Evolutionary conservation across 2,888 invertebrate genomes (phyloP).

Genomic region (Leptopilina drosophilae): DNA sequence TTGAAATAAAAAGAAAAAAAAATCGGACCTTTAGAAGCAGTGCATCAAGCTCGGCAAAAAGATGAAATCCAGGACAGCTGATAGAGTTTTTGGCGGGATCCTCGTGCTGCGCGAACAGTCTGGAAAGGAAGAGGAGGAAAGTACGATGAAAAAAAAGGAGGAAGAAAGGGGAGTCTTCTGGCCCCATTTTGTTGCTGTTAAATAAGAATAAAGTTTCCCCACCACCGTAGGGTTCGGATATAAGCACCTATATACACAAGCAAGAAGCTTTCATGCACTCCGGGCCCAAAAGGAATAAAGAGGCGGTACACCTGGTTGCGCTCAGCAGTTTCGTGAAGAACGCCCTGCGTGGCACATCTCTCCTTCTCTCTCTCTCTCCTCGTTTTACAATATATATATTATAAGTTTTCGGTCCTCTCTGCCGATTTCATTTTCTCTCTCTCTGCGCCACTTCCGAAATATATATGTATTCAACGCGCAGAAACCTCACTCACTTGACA

Average conservation of each 20-base stretch:
- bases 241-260: conserved; percentile 66
- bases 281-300: conserved; percentile 75
- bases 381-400: too few species aligned
- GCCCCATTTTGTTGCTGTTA: conserved; percentile 69
- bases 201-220: conserved; percentile 72
- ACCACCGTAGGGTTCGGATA: conserved; percentile 57
- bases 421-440: conserved; percentile 15
- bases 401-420: conserved; percentile 39
- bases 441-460: conserved; percentile 34
- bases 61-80: conserved; percentile 73
- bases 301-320: conserved; percentile 73
- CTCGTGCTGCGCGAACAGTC: conserved; percentile 48
- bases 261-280: conserved; percentile 64
- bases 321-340: conserved; percentile 71
- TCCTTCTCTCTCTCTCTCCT: too few species aligned
- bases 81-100: conserved; percentile 75
- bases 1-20: conserved; percentile 18
- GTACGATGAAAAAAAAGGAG: conserved; percentile 42
- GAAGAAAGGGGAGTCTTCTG: conserved; percentile 56
- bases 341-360: conserved; percentile 55
- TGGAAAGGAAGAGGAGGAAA: conserved; percentile 44
- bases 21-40: conserved; percentile 39
- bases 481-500: conserved; percentile 9
- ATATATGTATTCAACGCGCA: conserved; percentile 23
- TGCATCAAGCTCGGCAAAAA: conserved; percentile 46